A percentile compares a stretch with the other conserved stretches of the same genome.
Conservation (phyloP, 2,888 invertebrate genomes). For the Ormyrus labotus region DNA sequence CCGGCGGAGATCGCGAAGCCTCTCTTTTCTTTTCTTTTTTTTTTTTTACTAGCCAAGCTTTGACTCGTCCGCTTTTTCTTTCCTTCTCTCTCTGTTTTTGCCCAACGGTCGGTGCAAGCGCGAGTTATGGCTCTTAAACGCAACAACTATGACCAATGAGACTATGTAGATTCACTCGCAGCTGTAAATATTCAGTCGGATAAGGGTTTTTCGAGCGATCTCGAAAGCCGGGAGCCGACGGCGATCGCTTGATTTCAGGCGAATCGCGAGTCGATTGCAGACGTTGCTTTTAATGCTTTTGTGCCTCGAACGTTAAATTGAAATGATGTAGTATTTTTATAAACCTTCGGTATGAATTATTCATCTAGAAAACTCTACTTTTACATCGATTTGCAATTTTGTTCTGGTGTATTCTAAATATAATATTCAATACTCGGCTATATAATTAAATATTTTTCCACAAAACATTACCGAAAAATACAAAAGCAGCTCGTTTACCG, state of each 20-base stretch:
- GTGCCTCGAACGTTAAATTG: too few relatives aligned
- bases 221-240: not conserved
- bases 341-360: too few relatives aligned
- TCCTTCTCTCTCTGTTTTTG: conserved; percentile 5
- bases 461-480: too few relatives aligned
- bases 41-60: not conserved
- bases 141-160: conserved; percentile 42
- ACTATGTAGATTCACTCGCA: conserved; percentile 40
- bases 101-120: not conserved
- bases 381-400: too few relatives aligned
- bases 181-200: conserved; percentile 42
- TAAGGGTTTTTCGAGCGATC: conserved; percentile 9
- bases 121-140: not conserved
- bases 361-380: too few relatives aligned
- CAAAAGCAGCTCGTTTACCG: too few relatives aligned
- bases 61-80: not conserved
- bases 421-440: too few relatives aligned
- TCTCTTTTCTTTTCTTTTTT: not conserved
- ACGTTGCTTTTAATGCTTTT: too few relatives aligned
- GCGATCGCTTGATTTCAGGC: not conserved
- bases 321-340: too few relatives aligned
- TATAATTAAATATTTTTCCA: too few relatives aligned
- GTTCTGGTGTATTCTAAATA: too few relatives aligned
- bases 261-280: not conserved
- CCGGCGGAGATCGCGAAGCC: not conserved